Evolutionary conservation across 2,113 vertebrate species (phyloP), one percentile per base, ranked within the genome.

Genomic region (Enhydra lutris): DNA sequence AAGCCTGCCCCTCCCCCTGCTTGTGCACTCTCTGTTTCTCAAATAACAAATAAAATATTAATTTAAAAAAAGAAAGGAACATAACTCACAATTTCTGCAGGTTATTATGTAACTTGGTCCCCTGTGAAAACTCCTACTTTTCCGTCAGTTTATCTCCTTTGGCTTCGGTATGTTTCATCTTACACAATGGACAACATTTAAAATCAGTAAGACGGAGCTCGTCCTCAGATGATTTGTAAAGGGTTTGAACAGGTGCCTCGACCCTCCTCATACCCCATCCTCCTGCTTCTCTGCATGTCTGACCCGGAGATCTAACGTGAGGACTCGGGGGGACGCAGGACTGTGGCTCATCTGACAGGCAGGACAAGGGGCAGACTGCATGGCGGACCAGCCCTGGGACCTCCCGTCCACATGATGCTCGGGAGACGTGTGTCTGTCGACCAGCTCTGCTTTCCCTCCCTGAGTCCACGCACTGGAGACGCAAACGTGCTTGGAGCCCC

Each of bases 171-270:
- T 17, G 57, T 4, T 55, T 63, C 36, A 21, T 12, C 74, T 67
- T 59, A 26, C n/a, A 47, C 29, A 55, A 59, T 34, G 11, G 26
- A 13, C 24, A 45, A 7, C 50, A 3, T 45, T n/a, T 36, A 29
- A 50, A 55, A 34, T 26, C n/a, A 14, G 0, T 20, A 18, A 76
- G n/a, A 15, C 3, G 4, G 0, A 1, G 0, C 20, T 6, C 8
- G 18, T 55, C 29, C 11, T 39, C 20, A 10, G n/a, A 59, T 26
- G 13, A 0, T 24, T 21, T 18, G 45, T 36, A 17, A 83, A 76
- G 39, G 76, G 1, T 59, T 26, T n/a, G 29, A 52, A 31, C 24
- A 21, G 29, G 61, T 18, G 15, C 73, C 55, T n/a, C 4, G 59
- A 39, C 10, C 8, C 86, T n/a, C 34, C 39, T 29, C 39, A 13